phyloP scores from a whole-genome alignment of 2,797 vertebrate species.

The Sciurus vulgaris region DNA sequence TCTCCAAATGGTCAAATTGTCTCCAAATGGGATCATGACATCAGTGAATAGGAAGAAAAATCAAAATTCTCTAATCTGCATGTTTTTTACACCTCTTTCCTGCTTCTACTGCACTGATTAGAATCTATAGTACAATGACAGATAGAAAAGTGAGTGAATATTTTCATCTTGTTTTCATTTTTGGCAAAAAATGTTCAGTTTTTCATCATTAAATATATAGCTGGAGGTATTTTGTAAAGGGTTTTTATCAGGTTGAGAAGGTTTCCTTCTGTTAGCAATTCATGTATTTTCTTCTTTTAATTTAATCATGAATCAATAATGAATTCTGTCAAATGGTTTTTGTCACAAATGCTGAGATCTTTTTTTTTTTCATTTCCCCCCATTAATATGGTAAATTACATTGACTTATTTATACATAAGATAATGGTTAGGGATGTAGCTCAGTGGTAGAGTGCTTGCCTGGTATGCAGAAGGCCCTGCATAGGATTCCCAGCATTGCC shows the following conservation, averaged over 20 bases:
- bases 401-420: not conserved
- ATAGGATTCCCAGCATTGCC: not conserved
- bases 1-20: not conserved
- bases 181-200: not conserved
- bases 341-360: not conserved
- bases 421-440: not conserved
- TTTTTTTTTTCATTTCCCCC: not conserved
- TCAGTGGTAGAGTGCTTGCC: not conserved
- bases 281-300: not conserved
- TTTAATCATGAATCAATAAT: not conserved
- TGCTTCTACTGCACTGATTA: too few species aligned
- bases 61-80: not conserved
- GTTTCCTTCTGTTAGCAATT: not conserved
- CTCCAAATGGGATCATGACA: not conserved
- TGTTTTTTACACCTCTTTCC: not conserved
- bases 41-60: not conserved
- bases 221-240: not conserved
- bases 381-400: not conserved
- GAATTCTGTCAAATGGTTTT: conserved; percentile 21
- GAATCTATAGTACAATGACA: not conserved
- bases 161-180: not conserved
- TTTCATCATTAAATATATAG: not conserved
- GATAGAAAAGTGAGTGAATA: not conserved
- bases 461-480: not conserved
- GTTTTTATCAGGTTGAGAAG: not conserved